Conservation (phyloP, 2,113 vertebrate genomes). For the Cheirogaleus medius region DNA sequence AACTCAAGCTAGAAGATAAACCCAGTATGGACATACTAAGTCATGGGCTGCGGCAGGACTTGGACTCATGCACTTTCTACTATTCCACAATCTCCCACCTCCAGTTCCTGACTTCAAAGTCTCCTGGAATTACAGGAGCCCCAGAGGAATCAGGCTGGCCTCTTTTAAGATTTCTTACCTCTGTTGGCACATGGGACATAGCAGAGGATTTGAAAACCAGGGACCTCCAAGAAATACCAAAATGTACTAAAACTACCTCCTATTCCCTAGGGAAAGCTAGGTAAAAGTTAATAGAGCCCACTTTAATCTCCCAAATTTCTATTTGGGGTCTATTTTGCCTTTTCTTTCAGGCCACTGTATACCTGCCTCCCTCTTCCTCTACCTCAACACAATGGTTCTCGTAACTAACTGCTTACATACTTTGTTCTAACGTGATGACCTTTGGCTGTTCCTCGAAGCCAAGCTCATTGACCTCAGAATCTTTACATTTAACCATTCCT, state of each 20-base stretch:
- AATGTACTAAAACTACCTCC: background rate
- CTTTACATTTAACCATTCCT: background rate
- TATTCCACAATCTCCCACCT: background rate
- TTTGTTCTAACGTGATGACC: background rate
- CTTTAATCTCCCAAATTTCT: background rate
- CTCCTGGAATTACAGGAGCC: background rate
- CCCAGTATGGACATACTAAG: background rate
- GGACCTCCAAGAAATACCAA: background rate
- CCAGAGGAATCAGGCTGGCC: background rate
- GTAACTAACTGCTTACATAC: background rate
- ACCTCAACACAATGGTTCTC: background rate
- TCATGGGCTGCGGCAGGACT: background rate
- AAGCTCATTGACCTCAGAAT: background rate
- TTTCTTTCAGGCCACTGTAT: background rate
- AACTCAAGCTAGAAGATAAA: background rate
- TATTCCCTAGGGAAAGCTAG: background rate
- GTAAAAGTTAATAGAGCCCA: background rate
- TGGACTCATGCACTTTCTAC: background rate
- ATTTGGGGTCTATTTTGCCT: background rate
- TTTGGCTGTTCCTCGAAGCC: background rate
- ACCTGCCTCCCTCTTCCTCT: background rate
- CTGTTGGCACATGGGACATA: background rate
- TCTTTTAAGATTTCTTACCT: background rate
- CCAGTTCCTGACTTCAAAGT: background rate
- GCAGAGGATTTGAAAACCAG: background rate